phyloP scores from a whole-genome alignment of 2,888 invertebrate species.

The Yponomeuta plumbellus region DNA sequence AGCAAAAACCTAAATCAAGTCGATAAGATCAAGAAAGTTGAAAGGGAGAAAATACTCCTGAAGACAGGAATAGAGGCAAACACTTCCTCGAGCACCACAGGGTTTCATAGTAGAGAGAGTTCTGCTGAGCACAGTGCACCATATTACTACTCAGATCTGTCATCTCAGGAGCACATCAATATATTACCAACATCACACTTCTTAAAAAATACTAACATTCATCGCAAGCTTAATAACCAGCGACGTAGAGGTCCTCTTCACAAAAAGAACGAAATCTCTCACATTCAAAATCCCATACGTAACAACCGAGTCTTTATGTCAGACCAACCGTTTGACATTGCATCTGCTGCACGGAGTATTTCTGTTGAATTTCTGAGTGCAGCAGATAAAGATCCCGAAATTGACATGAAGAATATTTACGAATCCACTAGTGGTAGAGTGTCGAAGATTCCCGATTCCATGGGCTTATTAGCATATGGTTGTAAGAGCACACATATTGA shows the following conservation, averaged over 20 bases:
- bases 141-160: conserved; percentile 90
- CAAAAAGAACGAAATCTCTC: conserved; percentile 81
- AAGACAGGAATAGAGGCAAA: conserved; percentile 49
- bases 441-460: conserved; percentile 74
- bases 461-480: conserved; percentile 64
- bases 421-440: conserved; percentile 80
- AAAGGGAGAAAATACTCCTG: conserved; percentile 54
- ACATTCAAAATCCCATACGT: conserved; percentile 84
- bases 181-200: conserved; percentile 61
- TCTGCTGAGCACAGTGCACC: conserved; percentile 84
- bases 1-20: conserved; percentile 66
- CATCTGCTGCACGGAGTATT: conserved; percentile 77
- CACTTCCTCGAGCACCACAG: conserved; percentile 56
- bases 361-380: conserved; percentile 81
- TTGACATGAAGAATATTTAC: conserved; percentile 84
- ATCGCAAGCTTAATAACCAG: conserved; percentile 83
- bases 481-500: conserved; percentile 41
- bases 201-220: conserved; percentile 68
- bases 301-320: conserved; percentile 48
- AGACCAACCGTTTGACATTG: conserved; percentile 69
- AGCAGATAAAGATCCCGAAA: conserved; percentile 80
- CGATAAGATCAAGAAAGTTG: conserved; percentile 68
- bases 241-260: conserved; percentile 78
- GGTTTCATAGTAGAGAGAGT: conserved; percentile 78
- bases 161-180: conserved; percentile 71